A percentile compares a stretch with the other conserved stretches of the same genome.
Evolutionary conservation across 2,797 vertebrate species (phyloP).

Genomic region (Eulemur coronatus): DNA sequence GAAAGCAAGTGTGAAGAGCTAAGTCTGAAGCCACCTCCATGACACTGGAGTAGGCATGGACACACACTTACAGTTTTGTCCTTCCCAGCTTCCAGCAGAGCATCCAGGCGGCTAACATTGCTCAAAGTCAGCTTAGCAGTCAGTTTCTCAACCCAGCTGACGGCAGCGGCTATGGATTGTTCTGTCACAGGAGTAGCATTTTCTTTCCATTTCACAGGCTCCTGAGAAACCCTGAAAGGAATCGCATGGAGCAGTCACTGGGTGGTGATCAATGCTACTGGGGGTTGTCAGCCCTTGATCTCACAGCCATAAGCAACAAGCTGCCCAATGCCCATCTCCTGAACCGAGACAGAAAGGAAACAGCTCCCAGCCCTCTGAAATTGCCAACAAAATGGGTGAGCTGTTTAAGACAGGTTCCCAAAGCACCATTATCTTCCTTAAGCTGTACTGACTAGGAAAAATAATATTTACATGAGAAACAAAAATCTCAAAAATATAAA

Average conservation of each 20-base stretch:
- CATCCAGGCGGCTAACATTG: slow-evolving; percentile 65
- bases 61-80: slow-evolving; percentile 82
- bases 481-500: not conserved
- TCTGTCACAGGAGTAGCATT: slow-evolving; percentile 75
- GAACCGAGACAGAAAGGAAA: not conserved
- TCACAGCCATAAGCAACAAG: not conserved
- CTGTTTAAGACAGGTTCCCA: not conserved
- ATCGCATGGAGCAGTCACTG: slow-evolving; percentile 47
- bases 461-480: not conserved
- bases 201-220: slow-evolving; percentile 83
- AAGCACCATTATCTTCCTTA: not conserved
- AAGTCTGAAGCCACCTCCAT: not conserved
- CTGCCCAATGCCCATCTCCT: not conserved
- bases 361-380: not conserved
- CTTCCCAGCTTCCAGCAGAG: slow-evolving; percentile 84
- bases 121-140: slow-evolving; percentile 66
- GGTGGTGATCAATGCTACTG: not conserved
- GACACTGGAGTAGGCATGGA: not conserved
- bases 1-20: not conserved
- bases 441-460: not conserved
- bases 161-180: slow-evolving; percentile 80
- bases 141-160: slow-evolving; percentile 84
- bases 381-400: not conserved
- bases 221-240: slow-evolving; percentile 81
- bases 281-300: not conserved